These are phyloP conservation scores for Oscheius sp. DNA, from an alignment of 1,140 invertebrate species.

Conservation along the genomic window DNA sequence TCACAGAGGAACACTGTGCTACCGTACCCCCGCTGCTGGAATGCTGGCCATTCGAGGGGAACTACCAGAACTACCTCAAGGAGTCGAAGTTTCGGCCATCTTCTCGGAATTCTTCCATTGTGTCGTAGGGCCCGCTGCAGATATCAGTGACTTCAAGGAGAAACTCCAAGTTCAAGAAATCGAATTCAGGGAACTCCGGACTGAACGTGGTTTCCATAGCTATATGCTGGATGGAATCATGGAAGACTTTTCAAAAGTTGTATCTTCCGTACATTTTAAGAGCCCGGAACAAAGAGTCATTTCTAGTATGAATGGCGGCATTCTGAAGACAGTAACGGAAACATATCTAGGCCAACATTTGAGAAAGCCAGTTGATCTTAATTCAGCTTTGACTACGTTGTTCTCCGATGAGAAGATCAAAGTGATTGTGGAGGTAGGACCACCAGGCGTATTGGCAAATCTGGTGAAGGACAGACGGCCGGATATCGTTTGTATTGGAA, in stretches of 20 bases:
- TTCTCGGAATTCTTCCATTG: constrained; percentile 29
- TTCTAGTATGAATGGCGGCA: constrained; percentile 46
- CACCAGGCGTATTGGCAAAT: constrained; percentile 39
- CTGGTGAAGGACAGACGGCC: constrained; percentile 11
- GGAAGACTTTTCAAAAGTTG: constrained; percentile 31
- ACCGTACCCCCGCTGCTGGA: constrained; percentile 36
- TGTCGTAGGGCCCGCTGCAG: constrained; percentile 38
- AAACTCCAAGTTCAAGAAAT: constrained; percentile 12
- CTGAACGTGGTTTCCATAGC: constrained; percentile 47
- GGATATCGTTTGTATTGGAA: constrained; percentile 6
- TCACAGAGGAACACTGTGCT: constrained; percentile 31
- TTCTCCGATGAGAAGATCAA: constrained; percentile 6
- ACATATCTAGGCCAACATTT: constrained; percentile 49
- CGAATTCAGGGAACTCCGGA: constrained; percentile 35
- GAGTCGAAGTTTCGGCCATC: constrained; percentile 44
- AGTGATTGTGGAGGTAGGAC: constrained; percentile 50
- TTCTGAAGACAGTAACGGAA: constrained; percentile 14
- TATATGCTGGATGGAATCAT: constrained; percentile 48
- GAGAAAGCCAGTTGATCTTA: constrained; percentile 42
- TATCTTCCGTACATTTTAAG: background rate
- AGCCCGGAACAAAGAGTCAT: constrained; percentile 25
- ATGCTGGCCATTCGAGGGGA: constrained; percentile 44
- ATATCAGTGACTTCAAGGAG: constrained; percentile 29
- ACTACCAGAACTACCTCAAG: constrained; percentile 21
- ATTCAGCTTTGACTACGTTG: constrained; percentile 40